These are phyloP conservation scores for Myzus persicae DNA, from an alignment of 1,140 invertebrate genomes.

Conservation along the genomic window DNA sequence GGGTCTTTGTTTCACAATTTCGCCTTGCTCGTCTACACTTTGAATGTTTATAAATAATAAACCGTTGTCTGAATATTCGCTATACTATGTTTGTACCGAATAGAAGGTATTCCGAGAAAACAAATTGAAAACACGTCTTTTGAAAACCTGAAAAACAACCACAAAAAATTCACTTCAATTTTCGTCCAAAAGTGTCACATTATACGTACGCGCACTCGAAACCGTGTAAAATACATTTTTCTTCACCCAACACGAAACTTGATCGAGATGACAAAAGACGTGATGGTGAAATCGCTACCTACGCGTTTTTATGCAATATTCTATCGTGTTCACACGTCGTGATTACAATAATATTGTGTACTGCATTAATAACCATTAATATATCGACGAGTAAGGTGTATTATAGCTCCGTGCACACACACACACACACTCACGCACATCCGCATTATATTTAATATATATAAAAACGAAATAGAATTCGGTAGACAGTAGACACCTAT, in stretches of 20 bases:
- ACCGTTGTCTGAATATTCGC: background rate
- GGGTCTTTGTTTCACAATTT: background rate
- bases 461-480: background rate
- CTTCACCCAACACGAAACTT: background rate
- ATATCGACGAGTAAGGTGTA: background rate
- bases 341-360: background rate
- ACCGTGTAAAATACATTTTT: background rate
- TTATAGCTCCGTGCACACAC: no score
- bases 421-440: no score
- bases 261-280: background rate
- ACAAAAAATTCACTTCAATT: background rate
- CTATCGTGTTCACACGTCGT: no score
- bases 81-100: no score
- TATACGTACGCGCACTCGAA: background rate
- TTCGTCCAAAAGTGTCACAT: background rate
- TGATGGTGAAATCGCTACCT: background rate
- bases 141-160: background rate
- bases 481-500: background rate
- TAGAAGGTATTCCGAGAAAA: background rate
- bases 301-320: background rate
- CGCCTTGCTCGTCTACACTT: background rate
- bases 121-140: background rate
- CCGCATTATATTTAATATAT: no score
- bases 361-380: background rate
- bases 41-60: conserved; percentile 21